These are phyloP conservation scores for Antennarius striatus DNA, from an alignment of 2,113 vertebrate species.

Conservation along the genomic window DNA sequence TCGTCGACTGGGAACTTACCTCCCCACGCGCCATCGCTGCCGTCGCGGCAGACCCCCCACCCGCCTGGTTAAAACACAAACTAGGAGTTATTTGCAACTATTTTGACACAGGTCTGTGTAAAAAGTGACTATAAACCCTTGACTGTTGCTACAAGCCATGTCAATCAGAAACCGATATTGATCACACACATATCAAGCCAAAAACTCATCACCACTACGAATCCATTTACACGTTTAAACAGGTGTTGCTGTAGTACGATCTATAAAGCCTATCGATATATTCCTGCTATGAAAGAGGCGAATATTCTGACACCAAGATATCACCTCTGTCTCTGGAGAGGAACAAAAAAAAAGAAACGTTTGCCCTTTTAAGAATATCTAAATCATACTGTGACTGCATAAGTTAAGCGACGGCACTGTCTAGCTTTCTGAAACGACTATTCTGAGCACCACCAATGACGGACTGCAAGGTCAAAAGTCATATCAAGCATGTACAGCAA, in stretches of 20 bases:
- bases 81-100: conserved; percentile 44
- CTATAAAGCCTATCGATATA: conserved; percentile 60
- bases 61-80: conserved; percentile 1
- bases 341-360: conserved; percentile 16
- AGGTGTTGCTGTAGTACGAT: conserved; percentile 50
- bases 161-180: conserved; percentile 38
- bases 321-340: conserved; percentile 36
- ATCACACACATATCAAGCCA: conserved; percentile 55
- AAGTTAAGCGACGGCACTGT: conserved; percentile 49
- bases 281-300: conserved; percentile 67
- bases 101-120: conserved; percentile 53
- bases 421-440: conserved; percentile 51
- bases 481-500: conserved; percentile 67
- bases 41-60: background rate
- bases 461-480: conserved; percentile 50
- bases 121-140: conserved; percentile 44
- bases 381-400: conserved; percentile 59
- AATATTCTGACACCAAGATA: conserved; percentile 57
- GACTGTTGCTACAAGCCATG: conserved; percentile 59
- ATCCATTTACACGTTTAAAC: conserved; percentile 64
- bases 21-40: background rate
- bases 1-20: conserved; percentile 21
- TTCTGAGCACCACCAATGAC: conserved; percentile 64
- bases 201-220: conserved; percentile 61
- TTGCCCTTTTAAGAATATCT: conserved; percentile 41